Conservation (phyloP, 2,113 vertebrate genomes). For the Jaculus jaculus region DNA sequence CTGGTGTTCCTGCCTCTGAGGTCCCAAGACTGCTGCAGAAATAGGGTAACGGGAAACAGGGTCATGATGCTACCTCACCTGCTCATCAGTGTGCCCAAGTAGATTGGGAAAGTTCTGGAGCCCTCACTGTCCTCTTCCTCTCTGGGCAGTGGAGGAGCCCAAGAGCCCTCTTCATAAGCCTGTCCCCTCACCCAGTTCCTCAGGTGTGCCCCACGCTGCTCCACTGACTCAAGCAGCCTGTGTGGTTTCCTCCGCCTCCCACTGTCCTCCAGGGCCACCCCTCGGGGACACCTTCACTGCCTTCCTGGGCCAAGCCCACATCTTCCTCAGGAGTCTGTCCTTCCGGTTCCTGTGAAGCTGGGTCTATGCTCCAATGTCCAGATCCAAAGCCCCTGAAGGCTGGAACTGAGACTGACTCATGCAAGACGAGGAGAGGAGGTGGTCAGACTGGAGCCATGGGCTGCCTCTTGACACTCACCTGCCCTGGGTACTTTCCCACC, state of each 20-base stretch:
- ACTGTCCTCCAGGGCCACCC: background rate
- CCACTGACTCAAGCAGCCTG: fast-evolving
- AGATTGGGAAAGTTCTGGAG: background rate
- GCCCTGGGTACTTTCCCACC: background rate
- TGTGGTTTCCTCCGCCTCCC: background rate
- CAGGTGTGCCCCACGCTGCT: background rate
- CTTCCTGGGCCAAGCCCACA: background rate
- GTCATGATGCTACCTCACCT: background rate
- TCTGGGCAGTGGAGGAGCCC: background rate
- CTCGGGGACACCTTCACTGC: no score
- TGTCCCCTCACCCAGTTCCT: no score
- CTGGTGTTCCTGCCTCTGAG: no score
- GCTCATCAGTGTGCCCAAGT: background rate
- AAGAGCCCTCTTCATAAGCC: background rate
- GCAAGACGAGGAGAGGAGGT: background rate
- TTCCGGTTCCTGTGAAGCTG: no score
- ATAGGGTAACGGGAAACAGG: background rate
- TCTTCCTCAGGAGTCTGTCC: no score
- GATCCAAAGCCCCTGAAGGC: background rate
- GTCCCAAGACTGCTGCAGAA: background rate
- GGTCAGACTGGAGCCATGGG: fast-evolving
- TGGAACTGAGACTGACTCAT: background rate
- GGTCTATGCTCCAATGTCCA: no score
- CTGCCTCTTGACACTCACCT: no score
- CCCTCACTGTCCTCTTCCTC: background rate